Evolutionary conservation across 2,113 vertebrate species (phyloP), one percentile per base, ranked within the genome.

Genomic region (Callipepla squamata): DNA sequence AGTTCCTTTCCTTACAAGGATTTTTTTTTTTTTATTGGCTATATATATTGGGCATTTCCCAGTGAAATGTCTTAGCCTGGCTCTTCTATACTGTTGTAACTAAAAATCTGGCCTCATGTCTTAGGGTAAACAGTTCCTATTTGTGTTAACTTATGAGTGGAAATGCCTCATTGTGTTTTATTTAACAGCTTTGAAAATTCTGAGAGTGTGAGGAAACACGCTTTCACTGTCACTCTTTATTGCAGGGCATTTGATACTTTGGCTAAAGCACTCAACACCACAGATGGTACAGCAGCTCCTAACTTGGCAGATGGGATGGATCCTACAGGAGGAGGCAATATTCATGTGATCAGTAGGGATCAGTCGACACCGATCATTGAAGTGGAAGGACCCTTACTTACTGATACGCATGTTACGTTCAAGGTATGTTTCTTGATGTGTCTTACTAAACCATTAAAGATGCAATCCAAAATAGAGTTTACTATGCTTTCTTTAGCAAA

Each of bases 331-430:
- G 99, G 98, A 77, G 98, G 98, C 57, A 98, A 98, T 82, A 99
- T 99, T 97, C 99, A 99, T 80, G 98, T 99, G 89, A 99, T 99
- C 97, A 99, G 99, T 90, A 98, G 98, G 95, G 99, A 99, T 98
- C 99, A 99, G 95, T 98, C 98, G 51, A 99, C 99, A 18, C 99
- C 99, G 63, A 99, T 99, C 91, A 99, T 99, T 44, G 99, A 99
- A 97, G 99, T 99, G 70, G 99, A 99, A 97, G 99, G 99, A 67
- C 99, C 99, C 10, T 98, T 99, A 73, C 99, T 99, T 69, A 99
- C 99, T 85, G 99, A 99, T 95, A 99, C 98, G 72, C 99, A 99
- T 26, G 99, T 99, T 70, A 98, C 98, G 40, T 99, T 99, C 95
- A 99, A 99, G 98, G 99, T 99, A 84, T 91, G n/a, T 40, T 40